Evolutionary conservation across 2,797 vertebrate species (phyloP).

Genomic region (Potorous gilbertii): DNA sequence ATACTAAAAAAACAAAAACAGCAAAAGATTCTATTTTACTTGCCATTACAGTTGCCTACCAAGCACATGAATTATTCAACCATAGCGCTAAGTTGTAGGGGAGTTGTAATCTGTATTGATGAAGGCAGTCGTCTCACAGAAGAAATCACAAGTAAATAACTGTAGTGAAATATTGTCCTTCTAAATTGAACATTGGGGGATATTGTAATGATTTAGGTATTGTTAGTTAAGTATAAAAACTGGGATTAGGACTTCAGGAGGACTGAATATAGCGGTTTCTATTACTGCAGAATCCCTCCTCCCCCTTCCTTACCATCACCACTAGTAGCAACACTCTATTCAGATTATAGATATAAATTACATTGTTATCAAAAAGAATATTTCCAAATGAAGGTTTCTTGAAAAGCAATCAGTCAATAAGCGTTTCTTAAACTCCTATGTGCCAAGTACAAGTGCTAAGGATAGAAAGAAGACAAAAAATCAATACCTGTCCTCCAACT

Average conservation of each 20-base stretch:
- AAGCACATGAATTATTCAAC: neutral
- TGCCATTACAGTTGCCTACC: neutral
- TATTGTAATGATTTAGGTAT: slow-evolving; percentile 9
- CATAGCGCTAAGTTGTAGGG: neutral
- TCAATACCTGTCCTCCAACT: neutral
- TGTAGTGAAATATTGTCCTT: neutral
- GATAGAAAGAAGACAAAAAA: neutral
- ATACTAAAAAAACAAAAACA: too few relatives aligned
- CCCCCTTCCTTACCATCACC: neutral
- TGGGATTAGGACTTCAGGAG: neutral
- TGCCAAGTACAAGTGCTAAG: neutral
- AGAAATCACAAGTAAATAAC: neutral
- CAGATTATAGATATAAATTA: neutral
- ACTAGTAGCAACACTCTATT: neutral
- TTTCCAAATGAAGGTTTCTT: neutral
- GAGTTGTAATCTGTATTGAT: neutral
- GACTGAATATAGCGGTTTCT: slow-evolving; percentile 21
- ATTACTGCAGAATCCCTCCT: neutral
- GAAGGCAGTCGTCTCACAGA: neutral
- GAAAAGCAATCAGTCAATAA: neutral
- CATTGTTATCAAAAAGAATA: neutral
- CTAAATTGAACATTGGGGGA: neutral
- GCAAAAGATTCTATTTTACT: too few relatives aligned
- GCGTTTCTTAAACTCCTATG: neutral
- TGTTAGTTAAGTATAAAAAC: slow-evolving; percentile 8